Conservation (phyloP, 2,888 invertebrate genomes). For the Petrolisthes cinctipes region DNA sequence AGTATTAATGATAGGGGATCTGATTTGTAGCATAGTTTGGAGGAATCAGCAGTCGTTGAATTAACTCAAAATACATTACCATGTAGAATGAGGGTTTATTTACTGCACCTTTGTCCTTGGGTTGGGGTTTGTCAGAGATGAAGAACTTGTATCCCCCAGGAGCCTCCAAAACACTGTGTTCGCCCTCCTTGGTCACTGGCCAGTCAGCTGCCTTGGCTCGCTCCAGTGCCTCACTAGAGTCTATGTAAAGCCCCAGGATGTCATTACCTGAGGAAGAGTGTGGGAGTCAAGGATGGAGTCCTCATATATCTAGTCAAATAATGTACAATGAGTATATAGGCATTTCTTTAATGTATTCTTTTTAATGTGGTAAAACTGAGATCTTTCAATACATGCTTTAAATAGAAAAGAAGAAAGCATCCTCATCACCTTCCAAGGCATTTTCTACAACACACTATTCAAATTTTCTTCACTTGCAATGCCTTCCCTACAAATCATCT, state of each 20-base stretch:
- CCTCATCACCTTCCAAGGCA: too few relatives aligned
- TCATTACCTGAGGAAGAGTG: slow-evolving; percentile 80
- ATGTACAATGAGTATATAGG: too few relatives aligned
- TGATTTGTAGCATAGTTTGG: not conserved
- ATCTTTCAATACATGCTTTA: too few relatives aligned
- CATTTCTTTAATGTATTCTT: too few relatives aligned
- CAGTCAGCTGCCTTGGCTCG: slow-evolving; percentile 81
- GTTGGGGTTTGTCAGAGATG: slow-evolving; percentile 81
- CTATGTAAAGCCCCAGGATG: slow-evolving; percentile 86
- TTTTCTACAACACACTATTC: too few relatives aligned
- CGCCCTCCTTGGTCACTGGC: slow-evolving; percentile 75
- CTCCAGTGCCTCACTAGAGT: slow-evolving; percentile 81
- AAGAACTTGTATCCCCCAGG: slow-evolving; percentile 94
- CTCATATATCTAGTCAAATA: too few relatives aligned
- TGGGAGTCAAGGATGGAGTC: not conserved
- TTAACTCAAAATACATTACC: not conserved
- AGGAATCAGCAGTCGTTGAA: too few relatives aligned
- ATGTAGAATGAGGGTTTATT: slow-evolving; percentile 5
- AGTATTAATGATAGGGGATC: not conserved
- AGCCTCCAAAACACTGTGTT: slow-evolving; percentile 78
- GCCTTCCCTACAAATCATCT: too few relatives aligned
- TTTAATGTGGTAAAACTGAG: too few relatives aligned
- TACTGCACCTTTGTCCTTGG: slow-evolving; percentile 76
- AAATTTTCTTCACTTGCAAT: too few relatives aligned
- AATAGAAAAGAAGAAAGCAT: too few relatives aligned